Evolutionary conservation across 2,113 vertebrate species (phyloP), one percentile per base, ranked within the genome.

Genomic region (Heteronetta atricapilla): DNA sequence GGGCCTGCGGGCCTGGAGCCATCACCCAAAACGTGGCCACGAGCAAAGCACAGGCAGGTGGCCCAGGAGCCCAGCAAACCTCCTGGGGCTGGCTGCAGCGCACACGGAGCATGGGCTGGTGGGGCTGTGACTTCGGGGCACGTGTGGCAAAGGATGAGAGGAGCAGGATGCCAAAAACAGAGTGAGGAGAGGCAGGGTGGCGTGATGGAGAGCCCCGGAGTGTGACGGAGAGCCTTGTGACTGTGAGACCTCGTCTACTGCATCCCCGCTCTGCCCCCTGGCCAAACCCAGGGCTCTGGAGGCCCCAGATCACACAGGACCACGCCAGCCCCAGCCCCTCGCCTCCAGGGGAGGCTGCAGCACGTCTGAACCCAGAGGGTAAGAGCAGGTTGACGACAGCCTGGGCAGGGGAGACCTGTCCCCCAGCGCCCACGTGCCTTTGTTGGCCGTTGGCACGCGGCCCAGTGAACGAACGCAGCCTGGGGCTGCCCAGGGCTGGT

Each of bases 391-490:
- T 80, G 72, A 33, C 3, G 6, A 19, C 70, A 87, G 58, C 66
- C 81, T 0, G 0, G 52, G n/a, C 19, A 14, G 42, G 52, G 31
- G 62, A 6, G 1, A 55, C 28, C 21, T 8, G 0, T 78, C 5
- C 56, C 64, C 52, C 0, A 1, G 22, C 29, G 25, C 50, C 62
- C 58, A 8, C 0, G 8, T 33, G 67, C 5, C 0, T 42, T 48
- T 68, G 21, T 38, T 68, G 63, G 70, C 59, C 20, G 16, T 2
- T 63, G 48, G 66, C 69, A 63, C 13, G 50, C 26, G 20, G 33
- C 84, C 62, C 10, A 44, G 48, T 62, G 84, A 42, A 59, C 56
- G n/a, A 55, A n/a, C 26, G 34, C 53, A 0, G 42, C 3, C 0
- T 0, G 0, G 25, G 42, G 66, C 48, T 88, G n/a, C 58, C 66